Base-by-base conservation (phyloP, 2,888 invertebrate genomes). In the Stenodema calcarata region DNA sequence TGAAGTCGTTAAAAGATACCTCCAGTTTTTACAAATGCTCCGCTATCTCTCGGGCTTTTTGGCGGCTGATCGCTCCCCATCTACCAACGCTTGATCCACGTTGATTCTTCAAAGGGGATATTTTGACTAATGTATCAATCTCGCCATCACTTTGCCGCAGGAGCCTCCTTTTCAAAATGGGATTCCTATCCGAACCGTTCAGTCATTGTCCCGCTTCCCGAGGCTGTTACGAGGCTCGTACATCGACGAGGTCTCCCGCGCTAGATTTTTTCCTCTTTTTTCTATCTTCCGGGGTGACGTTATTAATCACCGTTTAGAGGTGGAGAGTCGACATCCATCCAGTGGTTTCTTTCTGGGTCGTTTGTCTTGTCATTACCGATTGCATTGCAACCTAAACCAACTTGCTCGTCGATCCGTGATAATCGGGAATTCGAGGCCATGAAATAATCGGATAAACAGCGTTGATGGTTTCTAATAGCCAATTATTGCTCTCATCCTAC, bases 121-220 rank as follows among this genome's bases (percentile, higher is more conserved):
- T 62, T 62, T 62, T 62, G 62, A 62, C 62, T 62, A 62, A 62
- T 62, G 62, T 62, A 62, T 62, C 62, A 62, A 62, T 62, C 62
- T 27, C 62, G n/a, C 62, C 62, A 23, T 62, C 62, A 23, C 62
- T 23, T 47, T 62, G 62, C 62, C 62, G 18, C 14, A 62, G 18
- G 62, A 62, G 62, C 23, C 62, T 62, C 35, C 35, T 62, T 54
- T 62, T 62, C 62, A 62, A 62, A 62, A 62, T 62, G 23, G 62
- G 62, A 62, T 62, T 62, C 62, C 62, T 23, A 62, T 62, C 18
- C 27, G 2, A 27, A 27, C 62, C 62, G 62, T 62, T 62, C 62
- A 18, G 62, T 62, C 62, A 62, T 62, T 62, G 62, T 62, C 62
- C 62, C 62, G 4, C 54, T 47, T 47, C 12, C 12, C 54, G n/a